Evolutionary conservation across 2,113 vertebrate genomes (phyloP), one percentile per base, ranked within the genome.

Genomic region (Sinocyclocheilus anshuiensis): DNA sequence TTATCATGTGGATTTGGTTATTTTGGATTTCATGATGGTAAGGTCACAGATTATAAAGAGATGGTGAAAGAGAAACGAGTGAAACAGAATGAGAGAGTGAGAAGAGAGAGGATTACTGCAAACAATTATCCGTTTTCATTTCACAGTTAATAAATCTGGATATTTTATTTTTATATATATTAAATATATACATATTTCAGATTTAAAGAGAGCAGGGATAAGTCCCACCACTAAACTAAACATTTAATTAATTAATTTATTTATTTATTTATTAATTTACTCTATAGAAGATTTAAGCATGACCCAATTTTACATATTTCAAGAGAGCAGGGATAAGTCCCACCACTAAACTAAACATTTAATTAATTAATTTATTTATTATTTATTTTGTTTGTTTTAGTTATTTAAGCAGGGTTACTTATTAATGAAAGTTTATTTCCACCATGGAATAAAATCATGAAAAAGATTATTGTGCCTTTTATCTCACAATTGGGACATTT

Each of bases 1-100:
- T 50, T 81, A 75, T 69, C n/a, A 16, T 86, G 63, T 59, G 55
- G 33, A 61, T 86, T 48, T 80, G 69, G 65, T 86, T 33, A 15
- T 61, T 61, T 71, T 45, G 18, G 4, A 55, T 79, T 69, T 24
- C 29, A 24, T 15, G 10, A 59, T 22, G 42, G 20, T 57, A 63
- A 75, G 78, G 85, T 86, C 85, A 81, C 36, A 59, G 55, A 10
- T 13, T 42, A 86, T n/a, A 15, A 5, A 24, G 69, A 26, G 29
- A 74, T 13, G n/a, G 45, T 4, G 26, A 84, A 42, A 50, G 29
- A 86, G 13, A 85, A 22, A 72, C 3, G 29, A 71, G 4, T 36
- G 16, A 36, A 29, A 71, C 67, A 13, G 71, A 39, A 13, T 48
- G 83, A 77, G 53, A 22, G 22, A 63, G 36, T 4, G 36, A 36